Evolutionary conservation across 1,140 invertebrate genomes (phyloP).

Genomic region (Heliconius eleuchia): DNA sequence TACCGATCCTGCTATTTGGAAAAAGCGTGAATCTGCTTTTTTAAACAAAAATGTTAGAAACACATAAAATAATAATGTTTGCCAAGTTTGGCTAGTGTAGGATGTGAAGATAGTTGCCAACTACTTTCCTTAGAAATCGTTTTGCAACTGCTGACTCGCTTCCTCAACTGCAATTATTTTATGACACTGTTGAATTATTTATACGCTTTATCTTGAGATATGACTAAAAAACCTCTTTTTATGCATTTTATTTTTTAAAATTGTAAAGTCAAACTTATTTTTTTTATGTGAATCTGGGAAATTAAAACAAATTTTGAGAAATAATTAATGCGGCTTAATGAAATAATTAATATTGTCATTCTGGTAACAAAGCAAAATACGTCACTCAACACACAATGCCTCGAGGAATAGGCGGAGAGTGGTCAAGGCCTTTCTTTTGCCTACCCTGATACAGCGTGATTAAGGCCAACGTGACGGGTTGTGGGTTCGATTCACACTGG

Average conservation of each 20-base stretch:
- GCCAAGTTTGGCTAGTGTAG: background rate
- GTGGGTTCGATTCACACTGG: no score
- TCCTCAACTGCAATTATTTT: constrained; percentile 12
- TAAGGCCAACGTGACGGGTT: no score
- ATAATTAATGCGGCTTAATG: no score
- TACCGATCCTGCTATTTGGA: background rate
- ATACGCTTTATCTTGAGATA: background rate
- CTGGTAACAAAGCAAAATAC: no score
- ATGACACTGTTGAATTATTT: constrained; percentile 15
- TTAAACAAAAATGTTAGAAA: background rate
- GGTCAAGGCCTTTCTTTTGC: no score
- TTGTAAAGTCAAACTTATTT: background rate
- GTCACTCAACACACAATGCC: no score
- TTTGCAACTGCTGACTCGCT: constrained; percentile 23
- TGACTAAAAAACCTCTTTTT: background rate
- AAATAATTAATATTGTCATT: no score
- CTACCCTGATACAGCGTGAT: no score
- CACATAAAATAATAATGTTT: background rate
- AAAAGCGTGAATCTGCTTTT: background rate
- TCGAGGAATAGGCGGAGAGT: no score
- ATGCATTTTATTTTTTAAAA: background rate
- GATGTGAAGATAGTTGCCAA: background rate
- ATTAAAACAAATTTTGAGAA: no score
- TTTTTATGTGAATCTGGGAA: background rate
- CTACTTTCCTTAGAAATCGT: constrained; percentile 19